phyloP scores from a whole-genome alignment of 2,888 invertebrate species.

The Phytoseiulus persimilis region DNA sequence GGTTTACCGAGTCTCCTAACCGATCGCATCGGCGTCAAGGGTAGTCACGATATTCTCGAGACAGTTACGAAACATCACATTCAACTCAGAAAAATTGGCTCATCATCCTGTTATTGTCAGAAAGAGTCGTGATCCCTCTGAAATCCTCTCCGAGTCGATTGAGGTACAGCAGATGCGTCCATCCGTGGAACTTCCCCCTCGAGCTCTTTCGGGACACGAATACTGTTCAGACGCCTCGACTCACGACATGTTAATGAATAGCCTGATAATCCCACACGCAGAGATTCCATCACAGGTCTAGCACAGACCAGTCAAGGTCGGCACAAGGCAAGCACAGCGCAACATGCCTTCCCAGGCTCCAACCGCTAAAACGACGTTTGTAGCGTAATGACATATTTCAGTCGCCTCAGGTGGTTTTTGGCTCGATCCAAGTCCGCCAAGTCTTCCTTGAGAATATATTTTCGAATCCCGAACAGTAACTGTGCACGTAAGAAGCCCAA shows the following conservation, averaged over 20 bases:
- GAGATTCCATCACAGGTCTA: not conserved
- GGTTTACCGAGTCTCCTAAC: not conserved
- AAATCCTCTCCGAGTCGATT: too few species aligned
- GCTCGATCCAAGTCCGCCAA: not conserved
- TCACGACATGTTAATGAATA: not conserved
- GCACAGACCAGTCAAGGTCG: conserved; percentile 25
- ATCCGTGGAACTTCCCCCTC: too few species aligned
- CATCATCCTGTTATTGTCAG: not conserved
- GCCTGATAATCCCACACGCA: not conserved
- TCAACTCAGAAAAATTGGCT: not conserved
- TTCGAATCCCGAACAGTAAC: conserved; percentile 29
- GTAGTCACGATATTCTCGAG: not conserved
- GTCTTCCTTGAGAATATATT: conserved; percentile 32
- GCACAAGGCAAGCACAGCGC: conserved; percentile 22
- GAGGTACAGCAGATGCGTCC: too few species aligned
- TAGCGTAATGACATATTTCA: conserved; percentile 26
- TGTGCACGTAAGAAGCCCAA: conserved; percentile 52
- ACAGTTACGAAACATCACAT: not conserved
- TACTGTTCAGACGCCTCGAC: too few species aligned
- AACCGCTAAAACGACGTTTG: conserved; percentile 8
- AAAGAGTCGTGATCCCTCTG: too few species aligned
- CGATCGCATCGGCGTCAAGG: not conserved
- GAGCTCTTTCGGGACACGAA: too few species aligned
- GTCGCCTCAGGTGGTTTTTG: conserved; percentile 33
- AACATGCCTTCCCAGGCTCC: conserved; percentile 25